Conservation (phyloP, 2,888 invertebrate genomes). For the Ennomos quercinarius region DNA sequence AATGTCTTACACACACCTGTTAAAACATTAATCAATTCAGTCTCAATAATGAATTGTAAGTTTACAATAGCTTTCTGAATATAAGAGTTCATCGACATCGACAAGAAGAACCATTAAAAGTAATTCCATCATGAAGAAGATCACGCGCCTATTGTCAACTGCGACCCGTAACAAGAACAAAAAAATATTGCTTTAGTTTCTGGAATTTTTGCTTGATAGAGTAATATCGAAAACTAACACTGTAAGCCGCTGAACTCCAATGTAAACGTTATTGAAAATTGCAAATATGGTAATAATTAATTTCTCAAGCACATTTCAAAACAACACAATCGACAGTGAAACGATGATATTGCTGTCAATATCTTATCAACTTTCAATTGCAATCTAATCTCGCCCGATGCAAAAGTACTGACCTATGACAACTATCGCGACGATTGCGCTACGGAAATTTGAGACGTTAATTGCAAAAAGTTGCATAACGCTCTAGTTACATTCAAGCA, state of each 20-base stretch:
- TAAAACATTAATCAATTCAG: constrained; percentile 42
- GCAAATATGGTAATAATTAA: background rate
- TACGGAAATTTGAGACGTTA: constrained; percentile 61
- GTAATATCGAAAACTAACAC: no score
- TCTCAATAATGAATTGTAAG: constrained; percentile 22
- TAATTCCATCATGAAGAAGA: no score
- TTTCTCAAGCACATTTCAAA: constrained; percentile 13
- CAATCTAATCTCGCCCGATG: constrained; percentile 73
- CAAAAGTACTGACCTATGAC: constrained; percentile 75
- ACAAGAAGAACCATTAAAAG: no score
- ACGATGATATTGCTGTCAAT: constrained; percentile 35
- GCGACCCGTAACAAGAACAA: no score
- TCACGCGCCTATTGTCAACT: no score
- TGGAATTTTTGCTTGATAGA: no score
- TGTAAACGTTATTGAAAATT: no score
- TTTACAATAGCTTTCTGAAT: constrained; percentile 27
- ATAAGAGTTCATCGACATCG: constrained; percentile 16
- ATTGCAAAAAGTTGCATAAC: constrained; percentile 67
- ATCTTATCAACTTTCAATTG: constrained; percentile 58
- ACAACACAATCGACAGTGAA: constrained; percentile 28
- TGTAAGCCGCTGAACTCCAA: no score
- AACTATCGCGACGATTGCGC: constrained; percentile 60
- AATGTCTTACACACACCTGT: constrained; percentile 52
- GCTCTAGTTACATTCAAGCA: constrained; percentile 23
- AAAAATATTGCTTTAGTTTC: no score